Evolutionary conservation across 2,113 vertebrate genomes (phyloP).

Genomic region (Thamnophis sirtalis): DNA sequence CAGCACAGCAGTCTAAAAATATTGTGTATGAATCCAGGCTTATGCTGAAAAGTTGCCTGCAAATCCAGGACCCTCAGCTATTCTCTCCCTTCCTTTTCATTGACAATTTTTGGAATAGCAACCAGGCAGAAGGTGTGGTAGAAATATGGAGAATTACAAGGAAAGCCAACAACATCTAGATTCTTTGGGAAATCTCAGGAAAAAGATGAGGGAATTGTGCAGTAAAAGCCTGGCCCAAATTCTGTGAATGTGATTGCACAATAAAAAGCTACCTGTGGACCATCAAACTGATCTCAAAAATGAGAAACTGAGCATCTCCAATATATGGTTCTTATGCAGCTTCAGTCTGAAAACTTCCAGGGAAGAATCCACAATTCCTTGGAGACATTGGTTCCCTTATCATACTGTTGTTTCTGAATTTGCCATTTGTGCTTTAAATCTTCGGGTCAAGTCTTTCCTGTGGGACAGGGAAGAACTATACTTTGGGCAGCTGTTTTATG

Average conservation of each 20-base stretch:
- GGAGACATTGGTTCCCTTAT: background rate
- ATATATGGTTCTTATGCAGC: background rate
- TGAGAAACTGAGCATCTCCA: background rate
- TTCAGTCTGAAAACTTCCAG: background rate
- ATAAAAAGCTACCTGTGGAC: background rate
- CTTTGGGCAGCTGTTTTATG: background rate
- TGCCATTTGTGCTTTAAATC: background rate
- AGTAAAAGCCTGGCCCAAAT: background rate
- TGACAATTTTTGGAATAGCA: background rate
- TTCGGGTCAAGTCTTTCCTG: background rate
- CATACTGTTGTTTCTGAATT: background rate
- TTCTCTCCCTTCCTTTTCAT: background rate
- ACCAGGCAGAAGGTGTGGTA: background rate
- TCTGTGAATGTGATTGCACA: background rate
- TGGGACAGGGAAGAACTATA: background rate
- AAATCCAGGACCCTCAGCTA: background rate
- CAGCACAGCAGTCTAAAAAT: background rate
- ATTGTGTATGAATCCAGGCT: background rate
- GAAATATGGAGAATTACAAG: background rate
- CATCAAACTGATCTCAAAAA: background rate
- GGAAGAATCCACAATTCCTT: background rate
- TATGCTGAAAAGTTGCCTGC: background rate
- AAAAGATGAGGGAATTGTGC: background rate
- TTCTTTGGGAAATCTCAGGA: background rate
- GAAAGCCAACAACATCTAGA: background rate